phyloP scores from a whole-genome alignment of 2,113 vertebrate species.

The Passer montanus region DNA sequence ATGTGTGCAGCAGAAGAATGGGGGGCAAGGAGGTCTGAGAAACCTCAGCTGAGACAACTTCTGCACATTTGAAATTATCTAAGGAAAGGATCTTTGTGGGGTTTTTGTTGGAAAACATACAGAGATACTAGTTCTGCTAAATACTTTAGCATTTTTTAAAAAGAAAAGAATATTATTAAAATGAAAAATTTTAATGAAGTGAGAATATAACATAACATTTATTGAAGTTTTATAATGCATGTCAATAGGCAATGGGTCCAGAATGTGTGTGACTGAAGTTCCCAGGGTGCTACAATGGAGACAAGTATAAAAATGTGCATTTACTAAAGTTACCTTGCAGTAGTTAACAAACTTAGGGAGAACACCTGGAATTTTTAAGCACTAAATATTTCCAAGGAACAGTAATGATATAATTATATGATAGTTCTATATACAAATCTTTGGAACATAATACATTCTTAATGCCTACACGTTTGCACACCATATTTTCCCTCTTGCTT shows the following conservation, averaged over 20 bases:
- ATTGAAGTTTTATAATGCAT: constrained; percentile 47
- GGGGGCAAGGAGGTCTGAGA: not conserved
- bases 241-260: constrained; percentile 38
- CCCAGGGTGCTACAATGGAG: constrained; percentile 3
- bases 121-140: not conserved
- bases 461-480: not conserved
- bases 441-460: not conserved
- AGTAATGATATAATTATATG: not conserved
- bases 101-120: not conserved
- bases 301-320: not conserved
- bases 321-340: not conserved
- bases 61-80: not conserved
- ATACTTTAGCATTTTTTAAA: not conserved
- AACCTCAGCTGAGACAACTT: not conserved
- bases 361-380: not conserved
- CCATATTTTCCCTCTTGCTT: not conserved
- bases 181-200: constrained; percentile 47
- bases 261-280: constrained; percentile 46
- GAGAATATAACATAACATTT: constrained; percentile 46
- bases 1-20: not conserved
- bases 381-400: not conserved
- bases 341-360: not conserved
- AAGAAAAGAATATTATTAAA: constrained; percentile 5
- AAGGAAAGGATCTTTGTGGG: not conserved
- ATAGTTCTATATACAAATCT: not conserved